phyloP scores from a whole-genome alignment of 2,888 invertebrate species.

The Drosophila gaucha region DNA sequence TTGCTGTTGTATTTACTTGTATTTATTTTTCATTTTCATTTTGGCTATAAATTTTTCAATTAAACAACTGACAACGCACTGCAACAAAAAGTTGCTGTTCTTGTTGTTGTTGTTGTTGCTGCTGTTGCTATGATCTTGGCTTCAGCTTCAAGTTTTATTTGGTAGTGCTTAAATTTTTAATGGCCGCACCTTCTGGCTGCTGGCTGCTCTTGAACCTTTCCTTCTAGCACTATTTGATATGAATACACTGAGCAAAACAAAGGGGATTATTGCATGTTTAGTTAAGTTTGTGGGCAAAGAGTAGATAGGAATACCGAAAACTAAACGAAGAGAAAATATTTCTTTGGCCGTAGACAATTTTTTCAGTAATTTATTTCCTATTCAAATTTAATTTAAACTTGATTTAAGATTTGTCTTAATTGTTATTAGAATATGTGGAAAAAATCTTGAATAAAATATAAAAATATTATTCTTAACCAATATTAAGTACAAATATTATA shows the following conservation, averaged over 20 bases:
- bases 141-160: slow-evolving; percentile 34
- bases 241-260: slow-evolving; percentile 4
- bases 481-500: too few species aligned
- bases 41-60: slow-evolving; percentile 62
- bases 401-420: too few species aligned
- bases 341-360: too few species aligned
- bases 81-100: slow-evolving; percentile 5
- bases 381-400: too few species aligned
- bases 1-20: background rate
- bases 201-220: slow-evolving; percentile 31
- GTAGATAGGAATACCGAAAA: background rate
- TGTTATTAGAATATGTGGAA: too few species aligned
- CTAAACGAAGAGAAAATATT: background rate
- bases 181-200: slow-evolving; percentile 40
- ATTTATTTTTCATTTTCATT: slow-evolving; percentile 15
- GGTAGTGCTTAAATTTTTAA: slow-evolving; percentile 46
- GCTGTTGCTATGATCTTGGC: slow-evolving; percentile 36
- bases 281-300: too few species aligned
- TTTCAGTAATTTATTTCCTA: too few species aligned
- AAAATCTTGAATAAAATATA: too few species aligned
- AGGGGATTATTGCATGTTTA: background rate
- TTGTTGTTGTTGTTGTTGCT: slow-evolving; percentile 14
- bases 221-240: slow-evolving; percentile 5
- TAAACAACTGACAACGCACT: slow-evolving; percentile 44
- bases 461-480: too few species aligned